Conservation (phyloP, 2,113 vertebrate genomes). For the Aphelocoma coerulescens region DNA sequence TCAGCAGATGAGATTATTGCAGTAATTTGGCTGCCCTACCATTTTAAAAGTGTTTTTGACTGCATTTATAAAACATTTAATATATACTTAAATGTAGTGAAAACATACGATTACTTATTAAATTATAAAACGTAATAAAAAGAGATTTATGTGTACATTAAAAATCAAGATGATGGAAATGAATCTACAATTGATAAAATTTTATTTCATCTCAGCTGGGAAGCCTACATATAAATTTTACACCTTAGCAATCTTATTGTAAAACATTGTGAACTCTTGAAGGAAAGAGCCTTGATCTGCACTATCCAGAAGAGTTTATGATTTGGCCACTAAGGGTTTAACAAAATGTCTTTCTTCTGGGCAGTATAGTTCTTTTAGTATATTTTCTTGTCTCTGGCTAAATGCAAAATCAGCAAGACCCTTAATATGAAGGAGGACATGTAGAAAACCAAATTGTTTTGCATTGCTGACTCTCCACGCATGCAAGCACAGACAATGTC, state of each 20-base stretch:
- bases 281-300: background rate
- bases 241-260: constrained; percentile 6
- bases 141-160: background rate
- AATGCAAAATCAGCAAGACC: background rate
- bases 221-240: background rate
- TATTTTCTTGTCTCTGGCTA: background rate
- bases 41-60: constrained; percentile 20
- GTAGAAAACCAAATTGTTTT: background rate
- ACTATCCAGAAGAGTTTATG: background rate
- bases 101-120: constrained; percentile 4
- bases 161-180: constrained; percentile 27
- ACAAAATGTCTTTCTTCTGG: background rate
- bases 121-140: background rate
- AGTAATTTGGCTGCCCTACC: background rate
- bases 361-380: background rate
- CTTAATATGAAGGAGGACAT: background rate
- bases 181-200: background rate
- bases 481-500: background rate
- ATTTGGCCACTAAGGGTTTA: background rate
- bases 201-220: background rate
- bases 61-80: constrained; percentile 32
- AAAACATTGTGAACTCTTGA: background rate
- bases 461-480: background rate
- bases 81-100: background rate
- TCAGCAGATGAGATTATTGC: constrained; percentile 33